These are phyloP conservation scores for Achlya flavicornis DNA, from an alignment of 2,888 invertebrate species.

Conservation along the genomic window DNA sequence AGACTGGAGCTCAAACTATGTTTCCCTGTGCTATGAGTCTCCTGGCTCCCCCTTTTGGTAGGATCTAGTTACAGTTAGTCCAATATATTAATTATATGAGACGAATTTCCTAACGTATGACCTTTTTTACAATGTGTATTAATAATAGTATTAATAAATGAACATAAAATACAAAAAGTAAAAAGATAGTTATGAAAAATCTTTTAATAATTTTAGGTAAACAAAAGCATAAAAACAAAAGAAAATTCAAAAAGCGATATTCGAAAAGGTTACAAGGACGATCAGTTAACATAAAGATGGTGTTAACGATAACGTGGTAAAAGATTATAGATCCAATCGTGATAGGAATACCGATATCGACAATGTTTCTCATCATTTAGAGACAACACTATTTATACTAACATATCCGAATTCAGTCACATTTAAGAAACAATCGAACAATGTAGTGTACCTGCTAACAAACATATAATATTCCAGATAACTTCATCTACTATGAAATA, in stretches of 20 bases:
- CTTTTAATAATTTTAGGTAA: background rate
- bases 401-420: constrained; percentile 11
- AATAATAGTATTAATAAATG: too few species aligned
- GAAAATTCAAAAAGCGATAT: background rate
- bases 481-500: constrained; percentile 61
- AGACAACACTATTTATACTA: constrained; percentile 3
- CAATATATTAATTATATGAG: too few species aligned
- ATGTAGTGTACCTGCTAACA: constrained; percentile 2
- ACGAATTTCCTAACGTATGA: too few species aligned
- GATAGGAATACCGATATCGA: background rate
- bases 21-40: too few species aligned
- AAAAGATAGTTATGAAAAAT: too few species aligned
- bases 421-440: background rate
- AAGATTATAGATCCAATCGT: background rate
- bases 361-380: background rate
- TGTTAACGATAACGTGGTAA: background rate
- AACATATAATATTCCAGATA: background rate
- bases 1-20: too few species aligned
- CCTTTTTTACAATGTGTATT: too few species aligned
- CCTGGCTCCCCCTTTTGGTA: too few species aligned
- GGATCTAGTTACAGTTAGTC: too few species aligned
- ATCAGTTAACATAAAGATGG: background rate
- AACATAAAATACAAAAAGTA: too few species aligned
- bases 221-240: background rate
- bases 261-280: constrained; percentile 5